Conservation (phyloP, 2,888 invertebrate species). For the Linhomoeus sp. region DNA sequence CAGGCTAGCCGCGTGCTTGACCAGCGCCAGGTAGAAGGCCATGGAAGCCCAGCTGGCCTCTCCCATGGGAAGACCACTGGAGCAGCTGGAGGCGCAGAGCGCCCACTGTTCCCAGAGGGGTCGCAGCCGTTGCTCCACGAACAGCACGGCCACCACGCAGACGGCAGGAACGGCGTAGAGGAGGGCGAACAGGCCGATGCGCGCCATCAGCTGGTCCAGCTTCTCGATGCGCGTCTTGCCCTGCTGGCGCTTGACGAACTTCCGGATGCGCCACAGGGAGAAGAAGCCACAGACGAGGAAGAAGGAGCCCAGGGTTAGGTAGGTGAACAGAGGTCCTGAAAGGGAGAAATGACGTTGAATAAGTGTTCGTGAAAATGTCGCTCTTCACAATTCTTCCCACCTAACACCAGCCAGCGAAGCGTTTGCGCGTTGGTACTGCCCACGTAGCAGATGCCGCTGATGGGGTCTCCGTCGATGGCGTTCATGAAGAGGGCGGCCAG, state of each 20-base stretch:
- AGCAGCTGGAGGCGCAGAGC: too few species aligned
- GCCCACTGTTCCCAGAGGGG: slow-evolving; percentile 19
- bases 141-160: slow-evolving; percentile 33
- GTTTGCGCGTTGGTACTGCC: slow-evolving; percentile 74
- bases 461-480: slow-evolving; percentile 86
- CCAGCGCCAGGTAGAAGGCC: slow-evolving; percentile 20
- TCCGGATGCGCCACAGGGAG: slow-evolving; percentile 70
- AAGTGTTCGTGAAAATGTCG: too few species aligned
- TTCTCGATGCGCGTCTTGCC: slow-evolving; percentile 43
- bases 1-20: slow-evolving; percentile 66
- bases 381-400: too few species aligned
- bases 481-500: slow-evolving; percentile 69
- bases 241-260: slow-evolving; percentile 44
- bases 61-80: too few species aligned
- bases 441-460: slow-evolving; percentile 85
- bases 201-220: slow-evolving; percentile 79
- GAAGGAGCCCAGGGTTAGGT: slow-evolving; percentile 68
- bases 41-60: too few species aligned
- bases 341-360: too few species aligned
- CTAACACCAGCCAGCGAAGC: slow-evolving; percentile 62
- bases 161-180: slow-evolving; percentile 49
- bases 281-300: slow-evolving; percentile 79
- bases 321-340: slow-evolving; percentile 50
- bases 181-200: slow-evolving; percentile 62
- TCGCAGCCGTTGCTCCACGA: slow-evolving; percentile 66